Conservation (phyloP, 2,797 vertebrate genomes). For the Chiroxiphia lanceolata region DNA sequence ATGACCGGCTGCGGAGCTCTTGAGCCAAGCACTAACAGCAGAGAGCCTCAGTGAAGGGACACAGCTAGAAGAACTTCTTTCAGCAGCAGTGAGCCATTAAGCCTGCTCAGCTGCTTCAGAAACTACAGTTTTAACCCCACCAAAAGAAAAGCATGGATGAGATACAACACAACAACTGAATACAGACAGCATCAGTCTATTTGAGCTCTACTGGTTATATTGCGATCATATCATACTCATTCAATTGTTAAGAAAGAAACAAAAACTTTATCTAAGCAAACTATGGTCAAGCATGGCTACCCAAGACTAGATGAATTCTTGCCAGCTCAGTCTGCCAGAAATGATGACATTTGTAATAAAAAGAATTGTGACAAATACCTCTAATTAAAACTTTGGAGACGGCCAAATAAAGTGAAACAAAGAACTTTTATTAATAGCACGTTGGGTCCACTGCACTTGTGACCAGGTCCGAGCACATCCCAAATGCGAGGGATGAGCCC, state of each 20-base stretch:
- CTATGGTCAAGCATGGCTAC: neutral
- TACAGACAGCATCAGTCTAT: neutral
- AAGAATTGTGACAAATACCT: neutral
- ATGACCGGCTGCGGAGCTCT: neutral
- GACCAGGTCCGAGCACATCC: too few species aligned
- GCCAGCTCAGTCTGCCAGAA: neutral
- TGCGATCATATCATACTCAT: neutral
- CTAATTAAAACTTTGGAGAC: too few species aligned
- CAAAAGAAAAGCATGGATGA: neutral
- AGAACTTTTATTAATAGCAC: too few species aligned
- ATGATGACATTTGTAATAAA: neutral
- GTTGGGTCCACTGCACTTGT: too few species aligned
- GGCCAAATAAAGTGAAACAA: too few species aligned
- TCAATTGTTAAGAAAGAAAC: neutral
- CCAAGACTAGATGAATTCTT: neutral
- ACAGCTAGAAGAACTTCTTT: neutral
- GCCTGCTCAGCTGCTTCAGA: neutral
- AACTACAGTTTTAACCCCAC: neutral
- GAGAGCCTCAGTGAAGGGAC: neutral
- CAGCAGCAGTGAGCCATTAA: neutral
- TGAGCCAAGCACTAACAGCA: neutral
- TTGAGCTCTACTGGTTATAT: neutral
- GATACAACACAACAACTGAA: neutral
- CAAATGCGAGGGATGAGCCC: too few species aligned
- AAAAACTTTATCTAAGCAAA: neutral